Evolutionary conservation across 2,888 invertebrate genomes (phyloP), one percentile per base, ranked within the genome.

Genomic region (Alcis repandata): DNA sequence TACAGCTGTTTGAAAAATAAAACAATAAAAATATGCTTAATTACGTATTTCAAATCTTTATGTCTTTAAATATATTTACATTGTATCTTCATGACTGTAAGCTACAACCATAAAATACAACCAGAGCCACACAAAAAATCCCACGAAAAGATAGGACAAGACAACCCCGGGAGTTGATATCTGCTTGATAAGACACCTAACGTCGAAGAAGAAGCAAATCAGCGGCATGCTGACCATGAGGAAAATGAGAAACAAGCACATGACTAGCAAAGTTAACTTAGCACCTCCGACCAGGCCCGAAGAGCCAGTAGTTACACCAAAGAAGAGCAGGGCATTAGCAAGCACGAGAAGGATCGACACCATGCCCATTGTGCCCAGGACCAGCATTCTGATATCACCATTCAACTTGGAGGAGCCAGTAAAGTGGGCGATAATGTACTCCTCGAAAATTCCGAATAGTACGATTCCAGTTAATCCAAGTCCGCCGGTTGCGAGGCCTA

Each of bases 31-130:
- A 27, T 27, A 27, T 4, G 3, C 6, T 27, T 27, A 27, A 27
- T 2, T 36, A 36, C 6, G 36, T 36, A 36, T 9, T 1, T 36
- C 1, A 36, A 4, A 27, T 27, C n/a, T 36, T 36, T 36, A 36
- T 9, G 8, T 17, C 9, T 8, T 41, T 7, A 4, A 8, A 36
- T n/a, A 36, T 36, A 7, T 36, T 9, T 36, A 36, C 36, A 36
- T 36, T 36, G 36, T 7, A 36, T 11, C 36, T 46, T 22, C 46
- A 22, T 73, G 68, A 65, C 79, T 85, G 56, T 78, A 76, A 7
- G 76, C 72, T 0, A 86, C 79, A 6, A 80, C 67, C 71, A 76
- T 72, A 57, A 83, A 87, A 75, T 86, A 88, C 9, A 87, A 20
- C 86, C 87, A 89, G 1, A 82, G 0, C 45, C 79, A 71, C 19